Base-by-base conservation (phyloP, 37 sponge, comb jelly and placozoan genomes). In the Ephydatia muelleri region DNA sequence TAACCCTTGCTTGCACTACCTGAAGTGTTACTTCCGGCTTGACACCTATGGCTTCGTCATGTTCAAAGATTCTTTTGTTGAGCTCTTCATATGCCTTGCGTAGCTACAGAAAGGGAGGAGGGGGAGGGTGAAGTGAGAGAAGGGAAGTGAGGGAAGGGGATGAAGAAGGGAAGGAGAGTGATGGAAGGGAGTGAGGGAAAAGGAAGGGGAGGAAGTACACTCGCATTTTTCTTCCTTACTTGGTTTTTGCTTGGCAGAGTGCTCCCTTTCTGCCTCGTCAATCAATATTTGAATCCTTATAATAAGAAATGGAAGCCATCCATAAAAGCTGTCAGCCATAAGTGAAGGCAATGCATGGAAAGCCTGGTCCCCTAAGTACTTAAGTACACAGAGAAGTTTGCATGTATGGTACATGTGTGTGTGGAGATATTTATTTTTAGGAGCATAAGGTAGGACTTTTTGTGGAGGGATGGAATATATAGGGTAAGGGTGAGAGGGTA, bases 11-110 rank as follows among this genome's bases (percentile, higher is more conserved):
- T n/a, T n/a, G n/a, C n/a, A n/a, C n/a, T 67, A 94, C 94, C 83
- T 80, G 73, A 26, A 94, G 40, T 38, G 96, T 96, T 29, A 96
- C 67, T 36, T 93, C 93, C 73, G 78, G 30, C 72, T 93, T 88
- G 43, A 43, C 66, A 35, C 81, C 75, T 21, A 81, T 80, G 38
- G 43, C 57, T 76, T 86, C 89, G 73, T 97, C 98, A 83, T 97
- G 98, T 73, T 97, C 98, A 77, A 70, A 85, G n/a, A 97, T 97
- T 67, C 98, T 76, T 87, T 95, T 95, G 71, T 97, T 89, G n/a
- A 97, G 87, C 76, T 97, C 95, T 25, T 91, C 83, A 83, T 93
- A 80, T 8, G 94, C 94, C 35, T 89, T 95, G 29, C 71, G 35
- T 13, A 97, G 80, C 94, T 95, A 73, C 31, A 80, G 14, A 39